Evolutionary conservation across 2,888 invertebrate species (phyloP), one percentile per base, ranked within the genome.

Genomic region (Drosophila acutilabella): DNA sequence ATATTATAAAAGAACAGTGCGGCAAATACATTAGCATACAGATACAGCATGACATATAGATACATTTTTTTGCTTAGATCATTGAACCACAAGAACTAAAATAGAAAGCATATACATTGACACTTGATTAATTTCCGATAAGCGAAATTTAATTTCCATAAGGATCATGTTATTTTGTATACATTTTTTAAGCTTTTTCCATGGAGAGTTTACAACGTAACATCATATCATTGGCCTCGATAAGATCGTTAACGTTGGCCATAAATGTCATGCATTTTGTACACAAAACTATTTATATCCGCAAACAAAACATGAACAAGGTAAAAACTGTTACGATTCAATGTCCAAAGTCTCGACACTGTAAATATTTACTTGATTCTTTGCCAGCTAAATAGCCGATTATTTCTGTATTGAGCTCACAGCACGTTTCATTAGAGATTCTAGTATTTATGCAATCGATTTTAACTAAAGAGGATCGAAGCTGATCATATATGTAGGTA

Each of bases 1-100:
- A 83, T 81, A 80, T 71, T 79, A 70, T 50, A 44, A 45, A 62
- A 54, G 51, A 33, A 57, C 38, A 50, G 6, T 58, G 40, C 57
- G 10, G 18, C 23, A 65, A 16, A 76, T 44, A 62, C 48, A 71
- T 71, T 65, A 50, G 61, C 62, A 72, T 51, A 20, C 20, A 62
- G 42, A 16, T 54, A 58, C 38, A 26, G 13, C 10, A 13, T 11
- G 13, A 40, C 2, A 36, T 41, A 33, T 38, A 57, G 18, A 64
- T 56, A 57, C 26, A 48, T 20, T 10, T 20, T 10, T 33, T 33
- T 48, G 50, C 41, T 40, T 20, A 41, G 58, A 59, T 59, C 58
- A 50, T 50, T 61, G 53, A 61, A 61, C 45, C 53, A 41, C 30
- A 20, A 2, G 3, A 30, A 11, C 20, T 51, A 4, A 52, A 51